phyloP scores from a whole-genome alignment of 2,113 vertebrate genomes.

The Melozone crissalis region DNA sequence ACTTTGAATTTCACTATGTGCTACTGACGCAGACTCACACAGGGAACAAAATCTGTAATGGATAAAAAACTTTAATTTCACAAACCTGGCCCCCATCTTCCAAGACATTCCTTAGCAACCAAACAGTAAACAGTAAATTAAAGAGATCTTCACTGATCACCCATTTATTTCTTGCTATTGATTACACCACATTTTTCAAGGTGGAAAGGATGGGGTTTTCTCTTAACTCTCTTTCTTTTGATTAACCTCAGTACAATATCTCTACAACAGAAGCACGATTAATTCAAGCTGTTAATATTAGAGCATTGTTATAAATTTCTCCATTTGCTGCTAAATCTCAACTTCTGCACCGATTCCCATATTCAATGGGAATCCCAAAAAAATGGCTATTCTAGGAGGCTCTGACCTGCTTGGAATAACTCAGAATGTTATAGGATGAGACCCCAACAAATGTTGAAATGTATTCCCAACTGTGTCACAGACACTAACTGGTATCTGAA shows the following conservation, averaged over 20 bases:
- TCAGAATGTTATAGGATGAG: background rate
- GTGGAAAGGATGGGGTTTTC: background rate
- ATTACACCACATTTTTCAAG: background rate
- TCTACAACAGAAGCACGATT: background rate
- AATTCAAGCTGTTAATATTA: background rate
- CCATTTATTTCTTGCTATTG: background rate
- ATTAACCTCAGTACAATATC: background rate
- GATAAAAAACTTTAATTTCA: constrained; percentile 20
- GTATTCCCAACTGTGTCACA: background rate
- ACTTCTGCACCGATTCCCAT: background rate
- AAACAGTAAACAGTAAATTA: background rate
- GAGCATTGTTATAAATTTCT: background rate
- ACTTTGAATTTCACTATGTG: constrained; percentile 20
- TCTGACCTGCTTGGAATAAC: background rate
- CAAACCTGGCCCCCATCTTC: background rate
- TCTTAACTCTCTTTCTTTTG: background rate
- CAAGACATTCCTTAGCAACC: constrained; percentile 7
- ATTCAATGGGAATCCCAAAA: background rate
- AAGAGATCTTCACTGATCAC: background rate
- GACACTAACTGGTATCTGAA: background rate
- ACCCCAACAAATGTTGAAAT: background rate
- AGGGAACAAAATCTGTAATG: constrained; percentile 44
- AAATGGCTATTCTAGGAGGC: background rate
- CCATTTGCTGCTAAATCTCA: background rate
- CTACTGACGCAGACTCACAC: constrained; percentile 2